Base-by-base conservation (phyloP, 2,113 vertebrate genomes). In the Spizaetus ornatus region DNA sequence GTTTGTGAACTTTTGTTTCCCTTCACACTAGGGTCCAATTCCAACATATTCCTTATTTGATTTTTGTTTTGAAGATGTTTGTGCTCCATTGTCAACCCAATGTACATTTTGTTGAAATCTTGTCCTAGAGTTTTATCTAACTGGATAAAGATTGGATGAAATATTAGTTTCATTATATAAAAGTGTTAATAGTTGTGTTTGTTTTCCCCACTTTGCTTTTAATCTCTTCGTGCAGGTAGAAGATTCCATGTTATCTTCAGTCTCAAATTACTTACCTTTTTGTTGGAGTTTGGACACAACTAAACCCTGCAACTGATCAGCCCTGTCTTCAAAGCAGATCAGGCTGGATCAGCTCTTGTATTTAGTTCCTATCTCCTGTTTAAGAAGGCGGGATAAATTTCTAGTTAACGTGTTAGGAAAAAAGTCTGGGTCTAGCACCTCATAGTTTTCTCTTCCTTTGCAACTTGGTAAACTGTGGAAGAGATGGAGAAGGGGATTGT, bases 41-140 rank as follows among this genome's bases (percentile, higher is more conserved):
- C 73, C 90, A 95, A 58, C 13, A 16, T 82, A 73, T 67, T 95
- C 88, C 79, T 91, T 67, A 52, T 26, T 94, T 79, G 15, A 59
- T 32, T 84, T 94, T 92, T 95, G 50, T 87, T 92, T 93, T 86
- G n/a, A 80, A 92, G 93, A 88, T 45, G 25, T 80, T 82, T 81
- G 55, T 78, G 19, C 62, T 87, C 27, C 47, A 27, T 61, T 95
- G 65, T 90, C 43, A 81, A 23, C 56, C 38, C 43, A 76, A 34
- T 10, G n/a, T 63, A 73, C 1, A 0, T 52, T 89, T 80, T 86
- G 17, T 55, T 78, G 91, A 72, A 89, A 84, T 93, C n/a, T 74
- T 11, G 4, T 71, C 81, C 29, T 47, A 10, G 55, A 63, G 22
- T 73, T 93, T 87, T 66, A 70, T 56, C 87, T 85, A 38, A 62